A percentile compares a stretch with the other conserved stretches of the same genome.
phyloP scores from a whole-genome alignment of 2,888 invertebrate species.

The Athalia cordata region DNA sequence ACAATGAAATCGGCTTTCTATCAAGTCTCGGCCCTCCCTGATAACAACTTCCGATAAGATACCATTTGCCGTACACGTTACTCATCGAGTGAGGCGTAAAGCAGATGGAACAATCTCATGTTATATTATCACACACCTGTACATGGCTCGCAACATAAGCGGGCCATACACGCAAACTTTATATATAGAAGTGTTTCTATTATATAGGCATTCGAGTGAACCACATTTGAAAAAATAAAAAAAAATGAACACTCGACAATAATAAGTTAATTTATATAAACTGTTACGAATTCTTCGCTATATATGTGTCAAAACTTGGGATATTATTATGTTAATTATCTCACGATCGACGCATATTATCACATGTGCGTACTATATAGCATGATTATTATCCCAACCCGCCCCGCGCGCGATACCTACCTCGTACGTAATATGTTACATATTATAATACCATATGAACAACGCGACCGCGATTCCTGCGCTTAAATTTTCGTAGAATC shows the following conservation, averaged over 20 bases:
- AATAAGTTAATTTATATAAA: no score
- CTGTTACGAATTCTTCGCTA: no score
- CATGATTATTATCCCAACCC: no score
- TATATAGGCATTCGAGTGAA: no score
- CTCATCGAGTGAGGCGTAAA: slow-evolving; percentile 46
- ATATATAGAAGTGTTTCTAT: no score
- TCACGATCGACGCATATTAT: no score
- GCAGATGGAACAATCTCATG: not conserved
- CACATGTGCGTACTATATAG: no score
- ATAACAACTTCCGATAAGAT: slow-evolving; percentile 52
- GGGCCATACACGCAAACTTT: not conserved
- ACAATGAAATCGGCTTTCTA: slow-evolving; percentile 47
- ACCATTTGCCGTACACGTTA: slow-evolving; percentile 53
- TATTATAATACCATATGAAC: not conserved
- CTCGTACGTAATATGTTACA: not conserved
- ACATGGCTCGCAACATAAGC: not conserved
- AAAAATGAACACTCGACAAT: no score
- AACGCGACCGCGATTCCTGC: not conserved
- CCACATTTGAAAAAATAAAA: no score
- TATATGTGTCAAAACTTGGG: no score
- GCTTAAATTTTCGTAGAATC: not conserved
- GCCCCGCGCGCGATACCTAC: no score
- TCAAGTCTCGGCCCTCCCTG: slow-evolving; percentile 49
- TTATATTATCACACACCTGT: not conserved
- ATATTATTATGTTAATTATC: no score